These are phyloP conservation scores for Halictus rubicundus DNA, from an alignment of 1,140 invertebrate species.

Conservation along the genomic window DNA sequence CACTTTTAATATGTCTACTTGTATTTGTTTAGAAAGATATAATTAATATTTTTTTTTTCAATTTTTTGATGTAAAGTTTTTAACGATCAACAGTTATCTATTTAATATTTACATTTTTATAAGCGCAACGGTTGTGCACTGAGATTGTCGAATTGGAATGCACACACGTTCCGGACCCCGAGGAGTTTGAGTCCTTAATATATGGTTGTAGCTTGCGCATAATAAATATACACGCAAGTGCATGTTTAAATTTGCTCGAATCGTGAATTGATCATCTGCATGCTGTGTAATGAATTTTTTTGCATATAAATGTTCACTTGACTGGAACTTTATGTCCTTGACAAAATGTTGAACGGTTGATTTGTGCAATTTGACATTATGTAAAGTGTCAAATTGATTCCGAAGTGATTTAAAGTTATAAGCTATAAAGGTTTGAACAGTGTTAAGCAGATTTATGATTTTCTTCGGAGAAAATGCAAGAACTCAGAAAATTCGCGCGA, in stretches of 20 bases:
- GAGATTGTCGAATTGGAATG: not conserved
- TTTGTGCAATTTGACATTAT: not conserved
- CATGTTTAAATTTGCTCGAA: constrained; percentile 12
- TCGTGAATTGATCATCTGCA: constrained; percentile 2
- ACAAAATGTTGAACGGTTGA: not conserved
- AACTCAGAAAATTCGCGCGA: not conserved
- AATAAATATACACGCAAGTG: constrained; percentile 10
- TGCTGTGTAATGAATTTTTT: constrained; percentile 8
- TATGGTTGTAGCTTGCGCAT: not conserved
- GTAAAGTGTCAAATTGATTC: not conserved
- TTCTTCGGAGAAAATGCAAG: not conserved
- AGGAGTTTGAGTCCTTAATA: not conserved
- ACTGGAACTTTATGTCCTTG: not conserved
- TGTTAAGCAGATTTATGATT: not conserved
- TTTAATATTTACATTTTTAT: constrained; percentile 1
- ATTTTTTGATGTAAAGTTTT: not conserved
- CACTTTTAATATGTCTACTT: too few species aligned
- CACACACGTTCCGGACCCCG: not conserved
- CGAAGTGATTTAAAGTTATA: not conserved
- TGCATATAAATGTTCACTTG: not conserved
- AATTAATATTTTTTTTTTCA: not conserved
- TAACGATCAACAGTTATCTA: too few species aligned
- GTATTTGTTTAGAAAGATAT: not conserved
- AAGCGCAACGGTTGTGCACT: not conserved
- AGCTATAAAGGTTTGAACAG: not conserved